These are phyloP conservation scores for Phalera bucephala DNA, from an alignment of 2,888 invertebrate species.

Conservation along the genomic window DNA sequence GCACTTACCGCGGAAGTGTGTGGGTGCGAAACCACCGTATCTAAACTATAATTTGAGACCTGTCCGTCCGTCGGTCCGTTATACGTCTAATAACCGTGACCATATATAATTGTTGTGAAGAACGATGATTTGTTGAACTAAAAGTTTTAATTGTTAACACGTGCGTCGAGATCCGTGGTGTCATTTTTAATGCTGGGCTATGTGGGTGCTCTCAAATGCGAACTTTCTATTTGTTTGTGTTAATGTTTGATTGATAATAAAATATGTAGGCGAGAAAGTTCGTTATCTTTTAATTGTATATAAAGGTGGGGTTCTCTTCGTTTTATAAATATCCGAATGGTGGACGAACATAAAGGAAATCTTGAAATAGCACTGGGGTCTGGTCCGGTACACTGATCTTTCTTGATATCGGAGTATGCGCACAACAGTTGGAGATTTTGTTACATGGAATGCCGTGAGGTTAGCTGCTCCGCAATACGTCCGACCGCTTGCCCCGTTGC, in stretches of 20 bases:
- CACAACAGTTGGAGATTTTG: too few relatives aligned
- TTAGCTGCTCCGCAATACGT: too few relatives aligned
- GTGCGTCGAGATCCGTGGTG: conserved; percentile 59
- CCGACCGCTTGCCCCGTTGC: too few relatives aligned
- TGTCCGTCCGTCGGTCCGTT: conserved; percentile 64
- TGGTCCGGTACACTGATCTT: too few relatives aligned
- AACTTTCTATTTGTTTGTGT: conserved; percentile 57
- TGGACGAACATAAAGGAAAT: too few relatives aligned
- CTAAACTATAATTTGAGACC: conserved; percentile 80
- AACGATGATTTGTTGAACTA: conserved; percentile 70
- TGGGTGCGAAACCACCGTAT: conserved; percentile 81
- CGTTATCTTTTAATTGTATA: too few relatives aligned
- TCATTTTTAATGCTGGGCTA: conserved; percentile 43
- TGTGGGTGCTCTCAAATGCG: conserved; percentile 46
- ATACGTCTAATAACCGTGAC: conserved; percentile 68
- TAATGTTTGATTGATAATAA: conserved; percentile 11
- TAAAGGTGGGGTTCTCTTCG: too few relatives aligned
- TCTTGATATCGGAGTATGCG: too few relatives aligned
- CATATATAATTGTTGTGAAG: conserved; percentile 66
- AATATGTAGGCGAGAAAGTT: background rate
- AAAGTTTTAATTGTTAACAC: conserved; percentile 74
- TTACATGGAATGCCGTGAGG: too few relatives aligned
- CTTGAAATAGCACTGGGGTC: too few relatives aligned
- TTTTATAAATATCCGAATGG: too few relatives aligned
- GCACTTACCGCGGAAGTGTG: conserved; percentile 76